A percentile compares a stretch with the other conserved stretches of the same genome.
Conservation (phyloP, 2,888 invertebrate genomes). For the Drosophila vallismaia region DNA sequence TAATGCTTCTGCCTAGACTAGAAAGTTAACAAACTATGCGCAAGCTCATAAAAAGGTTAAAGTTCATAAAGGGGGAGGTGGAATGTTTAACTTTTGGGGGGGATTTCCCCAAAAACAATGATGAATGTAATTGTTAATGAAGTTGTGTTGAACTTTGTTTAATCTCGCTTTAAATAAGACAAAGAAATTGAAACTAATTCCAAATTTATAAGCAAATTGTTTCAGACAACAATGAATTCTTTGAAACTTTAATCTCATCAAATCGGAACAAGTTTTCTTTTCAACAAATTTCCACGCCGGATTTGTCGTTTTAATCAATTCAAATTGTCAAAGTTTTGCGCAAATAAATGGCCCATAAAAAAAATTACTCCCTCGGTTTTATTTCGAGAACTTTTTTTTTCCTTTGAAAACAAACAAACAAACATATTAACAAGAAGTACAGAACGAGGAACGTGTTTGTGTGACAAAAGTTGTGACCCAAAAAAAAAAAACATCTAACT, state of each 20-base stretch:
- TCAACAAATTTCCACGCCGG: conserved; percentile 10
- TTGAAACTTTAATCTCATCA: background rate
- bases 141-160: conserved; percentile 22
- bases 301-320: conserved; percentile 42
- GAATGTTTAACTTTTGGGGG: conserved; percentile 24
- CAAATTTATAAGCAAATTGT: too few relatives aligned
- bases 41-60: conserved; percentile 52
- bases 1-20: conserved; percentile 8
- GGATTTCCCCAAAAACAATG: conserved; percentile 30
- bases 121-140: conserved; percentile 26
- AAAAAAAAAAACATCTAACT: conserved; percentile 40
- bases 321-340: conserved; percentile 52
- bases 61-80: conserved; percentile 40
- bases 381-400: conserved; percentile 19
- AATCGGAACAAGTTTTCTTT: conserved; percentile 3
- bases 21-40: conserved; percentile 34
- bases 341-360: conserved; percentile 50
- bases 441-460: conserved; percentile 19
- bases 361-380: conserved; percentile 8
- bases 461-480: conserved; percentile 25
- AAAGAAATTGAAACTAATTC: background rate
- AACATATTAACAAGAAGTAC: background rate
- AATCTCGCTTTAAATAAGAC: conserved; percentile 5
- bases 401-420: background rate
- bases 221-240: too few relatives aligned